Base-by-base conservation (phyloP, 35 echinoderm and acorn worm species). In the Lytechinus variegatus region DNA sequence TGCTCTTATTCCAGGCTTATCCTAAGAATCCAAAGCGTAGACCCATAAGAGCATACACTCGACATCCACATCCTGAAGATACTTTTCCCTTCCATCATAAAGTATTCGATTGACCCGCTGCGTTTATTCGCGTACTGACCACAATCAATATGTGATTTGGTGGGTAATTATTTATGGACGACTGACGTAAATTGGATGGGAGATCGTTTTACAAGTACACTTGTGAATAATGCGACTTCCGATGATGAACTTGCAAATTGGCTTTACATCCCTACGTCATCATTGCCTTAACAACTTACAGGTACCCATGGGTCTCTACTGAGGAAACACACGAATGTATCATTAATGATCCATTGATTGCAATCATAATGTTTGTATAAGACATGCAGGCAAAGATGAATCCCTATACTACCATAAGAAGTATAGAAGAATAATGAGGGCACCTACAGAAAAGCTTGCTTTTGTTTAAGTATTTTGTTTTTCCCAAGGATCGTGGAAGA, bases 131-230 rank as follows among this genome's bases (percentile, higher is more conserved):
- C 92, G 92, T 44, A 27, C 92, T 93, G 92, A 93, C 92, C 92
- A 93, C 92, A 57, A 93, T 93, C 92, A 93, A 93, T 93, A 93
- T 57, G 52, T 93, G 54, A 93, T 93, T 93, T 93, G 92, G 29
- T 28, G n/a, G 54, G 92, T 57, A 55, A 93, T 93, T 93, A 93
- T 57, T 93, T 54, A 93, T 93, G 52, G 53, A 33, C 92, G 92
- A 57, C 13, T 93, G 92, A 90, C 88, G 88, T 90, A 90, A 33
- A 90, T 90, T 90, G 29, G 88, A 14, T 44, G 11, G 88, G 24
- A 90, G 52, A 90, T 54, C 88, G 88, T 90, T 90, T 54, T 90
- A 44, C 88, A 54, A 90, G 88, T 52, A 90, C 66, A 79, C 66
- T 79, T 79, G 66, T 79, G 66, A 79, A 79, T 79, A 79, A 16